A percentile compares a stretch with the other conserved stretches of the same genome.
These are phyloP conservation scores for Zootoca vivipara DNA, from an alignment of 2,113 vertebrate genomes.

Conservation along the genomic window DNA sequence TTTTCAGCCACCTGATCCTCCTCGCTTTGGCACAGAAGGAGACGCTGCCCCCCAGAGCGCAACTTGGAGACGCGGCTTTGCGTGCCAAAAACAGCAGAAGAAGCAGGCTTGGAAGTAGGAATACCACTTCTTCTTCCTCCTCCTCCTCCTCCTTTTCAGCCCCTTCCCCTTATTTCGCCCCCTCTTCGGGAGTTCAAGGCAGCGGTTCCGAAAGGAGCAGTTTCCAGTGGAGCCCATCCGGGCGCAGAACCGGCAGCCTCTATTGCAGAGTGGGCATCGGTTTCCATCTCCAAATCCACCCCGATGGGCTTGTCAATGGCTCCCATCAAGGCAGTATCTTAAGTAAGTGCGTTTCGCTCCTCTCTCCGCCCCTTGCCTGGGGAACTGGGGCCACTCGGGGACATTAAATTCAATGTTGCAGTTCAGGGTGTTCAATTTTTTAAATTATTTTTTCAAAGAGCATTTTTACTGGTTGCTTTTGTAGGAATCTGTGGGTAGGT, in stretches of 20 bases:
- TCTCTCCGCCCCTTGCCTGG: background rate
- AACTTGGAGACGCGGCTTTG: conserved; percentile 62
- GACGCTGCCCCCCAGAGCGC: conserved; percentile 72
- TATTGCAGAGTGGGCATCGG: conserved; percentile 97
- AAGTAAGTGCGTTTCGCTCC: conserved; percentile 82
- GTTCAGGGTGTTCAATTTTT: background rate
- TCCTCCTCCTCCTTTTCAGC: conserved; percentile 34
- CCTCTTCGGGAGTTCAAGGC: conserved; percentile 27
- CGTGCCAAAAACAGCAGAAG: conserved; percentile 34
- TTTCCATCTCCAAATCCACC: conserved; percentile 96
- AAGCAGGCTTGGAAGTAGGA: conserved; percentile 29
- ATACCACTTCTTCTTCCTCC: conserved; percentile 9
- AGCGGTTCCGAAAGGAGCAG: conserved; percentile 63
- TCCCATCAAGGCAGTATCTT: conserved; percentile 89
- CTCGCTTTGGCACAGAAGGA: conserved; percentile 68
- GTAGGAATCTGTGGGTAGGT: background rate
- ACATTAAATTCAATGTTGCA: background rate
- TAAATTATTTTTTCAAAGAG: background rate
- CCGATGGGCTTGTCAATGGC: conserved; percentile 94
- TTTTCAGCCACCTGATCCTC: conserved; percentile 80
- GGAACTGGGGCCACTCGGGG: background rate
- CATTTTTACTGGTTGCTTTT: background rate
- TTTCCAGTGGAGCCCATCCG: conserved; percentile 81
- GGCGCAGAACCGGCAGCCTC: conserved; percentile 91
- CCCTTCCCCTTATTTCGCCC: conserved; percentile 31